Conservation (phyloP, 2,797 vertebrate genomes). For the Neomorphus geoffroyi region DNA sequence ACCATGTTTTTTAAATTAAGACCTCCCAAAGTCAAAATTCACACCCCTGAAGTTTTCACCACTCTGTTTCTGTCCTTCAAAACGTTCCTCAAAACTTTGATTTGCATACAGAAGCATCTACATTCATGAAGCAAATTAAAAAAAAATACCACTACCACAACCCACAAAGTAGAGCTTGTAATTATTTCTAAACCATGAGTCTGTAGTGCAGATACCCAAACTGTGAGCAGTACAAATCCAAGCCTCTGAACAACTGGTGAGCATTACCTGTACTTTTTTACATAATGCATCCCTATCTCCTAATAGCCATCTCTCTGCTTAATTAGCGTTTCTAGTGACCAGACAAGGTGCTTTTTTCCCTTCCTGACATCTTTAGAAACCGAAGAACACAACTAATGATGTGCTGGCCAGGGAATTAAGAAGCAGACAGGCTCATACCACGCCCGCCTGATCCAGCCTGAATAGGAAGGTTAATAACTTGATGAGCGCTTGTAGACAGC, state of each 20-base stretch:
- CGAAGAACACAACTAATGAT: neutral
- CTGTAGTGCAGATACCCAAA: neutral
- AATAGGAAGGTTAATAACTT: neutral
- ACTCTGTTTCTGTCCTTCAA: neutral
- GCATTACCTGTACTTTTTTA: neutral
- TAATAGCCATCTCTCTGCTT: neutral
- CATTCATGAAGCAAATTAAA: neutral
- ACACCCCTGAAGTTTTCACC: neutral
- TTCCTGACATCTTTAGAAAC: neutral
- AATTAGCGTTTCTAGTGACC: neutral
- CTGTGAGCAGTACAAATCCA: neutral
- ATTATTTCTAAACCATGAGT: neutral
- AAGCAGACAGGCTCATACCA: neutral
- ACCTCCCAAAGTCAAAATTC: neutral
- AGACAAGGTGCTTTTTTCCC: neutral
- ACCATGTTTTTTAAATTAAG: neutral
- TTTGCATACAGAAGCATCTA: neutral
- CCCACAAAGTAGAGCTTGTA: neutral
- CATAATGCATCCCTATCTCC: neutral
- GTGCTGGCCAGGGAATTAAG: neutral
- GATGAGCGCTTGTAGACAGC: neutral
- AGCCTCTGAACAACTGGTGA: neutral
- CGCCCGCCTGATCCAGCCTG: neutral
- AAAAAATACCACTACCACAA: neutral
- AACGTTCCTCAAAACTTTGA: neutral